Evolutionary conservation across 2,797 vertebrate species (phyloP).

Genomic region (Phoebastria nigripes): DNA sequence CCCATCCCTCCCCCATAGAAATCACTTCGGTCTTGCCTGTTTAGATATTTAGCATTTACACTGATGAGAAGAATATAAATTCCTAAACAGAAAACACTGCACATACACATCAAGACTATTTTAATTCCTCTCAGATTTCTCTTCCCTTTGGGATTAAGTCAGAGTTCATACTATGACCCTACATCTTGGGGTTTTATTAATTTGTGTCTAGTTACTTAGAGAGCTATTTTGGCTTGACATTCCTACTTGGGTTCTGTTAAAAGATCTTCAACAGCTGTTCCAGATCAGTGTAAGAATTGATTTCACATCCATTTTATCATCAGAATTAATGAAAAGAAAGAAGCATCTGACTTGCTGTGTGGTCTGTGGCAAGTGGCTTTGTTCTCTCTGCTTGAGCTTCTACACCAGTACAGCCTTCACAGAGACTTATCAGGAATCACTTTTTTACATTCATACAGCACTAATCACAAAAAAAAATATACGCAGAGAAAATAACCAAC

Average conservation of each 20-base stretch:
- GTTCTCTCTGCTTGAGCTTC: neutral
- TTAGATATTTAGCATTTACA: neutral
- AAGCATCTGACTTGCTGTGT: neutral
- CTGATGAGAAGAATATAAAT: neutral
- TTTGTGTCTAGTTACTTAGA: slow-evolving; percentile 7
- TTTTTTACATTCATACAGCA: neutral
- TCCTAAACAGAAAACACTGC: neutral
- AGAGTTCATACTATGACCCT: neutral
- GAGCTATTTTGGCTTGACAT: slow-evolving; percentile 9
- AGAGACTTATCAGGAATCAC: neutral
- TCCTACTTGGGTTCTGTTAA: neutral
- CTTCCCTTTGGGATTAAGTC: neutral
- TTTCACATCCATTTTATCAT: slow-evolving; percentile 39
- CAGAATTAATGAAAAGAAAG: slow-evolving; percentile 1
- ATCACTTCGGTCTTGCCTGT: neutral
- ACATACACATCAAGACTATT: neutral
- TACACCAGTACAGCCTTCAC: neutral
- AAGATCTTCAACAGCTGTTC: slow-evolving; percentile 40
- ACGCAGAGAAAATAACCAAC: neutral
- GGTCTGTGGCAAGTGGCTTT: neutral
- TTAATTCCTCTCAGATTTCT: neutral
- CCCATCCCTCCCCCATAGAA: neutral
- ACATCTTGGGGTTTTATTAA: slow-evolving; percentile 7
- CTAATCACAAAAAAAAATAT: neutral
- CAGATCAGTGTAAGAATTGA: slow-evolving; percentile 18